Evolutionary conservation across 2,888 invertebrate species (phyloP), one percentile per base, ranked within the genome.

Genomic region (Dorcus hopei): DNA sequence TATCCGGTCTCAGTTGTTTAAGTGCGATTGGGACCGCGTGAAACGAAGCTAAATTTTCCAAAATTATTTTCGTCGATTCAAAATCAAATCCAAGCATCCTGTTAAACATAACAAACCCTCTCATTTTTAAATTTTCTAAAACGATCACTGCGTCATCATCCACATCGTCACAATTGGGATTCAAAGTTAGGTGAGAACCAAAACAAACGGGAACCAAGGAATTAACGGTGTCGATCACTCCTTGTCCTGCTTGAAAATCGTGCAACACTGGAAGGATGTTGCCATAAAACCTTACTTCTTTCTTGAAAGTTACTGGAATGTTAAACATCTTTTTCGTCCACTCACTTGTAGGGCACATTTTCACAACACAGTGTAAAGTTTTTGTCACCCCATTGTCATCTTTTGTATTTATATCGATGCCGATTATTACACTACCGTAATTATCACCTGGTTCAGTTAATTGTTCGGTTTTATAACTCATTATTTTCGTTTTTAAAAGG

Each of bases 361-460:
- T 84, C 0, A 80, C 83, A 4, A 84, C 79, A 1, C 83, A 54
- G 6, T 80, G 65, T 26, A 82, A 54, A 4, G 76, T 71, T 39
- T 52, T 49, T 2, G 41, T 5, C n/a, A 52, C 52, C 0, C 14
- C 14, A n/a, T 50, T 19, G 4, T 50, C 38, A n/a, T 50, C 50
- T 19, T 48, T 39, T 1, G 14, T n/a, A 5, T 68, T 72, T 0
- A 78, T 40, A 23, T 66, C 64, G 3, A 73, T 64, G 2, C 75
- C 73, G 1, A 83, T 64, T 70, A 85, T 83, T 0, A 80, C 69
- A 63, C 84, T 84, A 1, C 84, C 84, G 68, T 83, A 85, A 67
- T 85, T 85, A 62, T 85, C 85, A 1, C 84, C 84, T 0, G 80
- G 77, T 19, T 80, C 80, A 39, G 80, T 80, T 11, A 81, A 68